Conservation (phyloP, 2,888 invertebrate genomes). For the Linyphia triangularis region DNA sequence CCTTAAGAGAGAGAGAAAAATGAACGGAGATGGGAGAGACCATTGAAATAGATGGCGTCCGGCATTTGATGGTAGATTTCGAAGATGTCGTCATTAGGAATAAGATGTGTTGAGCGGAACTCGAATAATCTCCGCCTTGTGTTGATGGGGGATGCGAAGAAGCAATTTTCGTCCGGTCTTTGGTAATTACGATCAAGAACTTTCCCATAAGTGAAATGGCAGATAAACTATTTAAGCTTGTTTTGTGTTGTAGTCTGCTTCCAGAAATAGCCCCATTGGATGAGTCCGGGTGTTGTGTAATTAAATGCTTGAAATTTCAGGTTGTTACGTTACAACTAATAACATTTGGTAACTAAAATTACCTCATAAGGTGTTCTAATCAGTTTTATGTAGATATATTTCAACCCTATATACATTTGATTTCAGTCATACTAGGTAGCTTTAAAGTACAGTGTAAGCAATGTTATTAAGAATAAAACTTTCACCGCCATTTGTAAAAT, state of each 20-base stretch:
- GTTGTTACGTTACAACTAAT: too few species aligned
- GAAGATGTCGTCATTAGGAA: slow-evolving; percentile 61
- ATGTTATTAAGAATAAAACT: too few species aligned
- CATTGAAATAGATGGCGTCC: slow-evolving; percentile 69
- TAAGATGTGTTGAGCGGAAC: slow-evolving; percentile 41
- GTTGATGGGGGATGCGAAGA: not conserved
- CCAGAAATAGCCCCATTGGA: not conserved
- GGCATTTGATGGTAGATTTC: slow-evolving; percentile 54
- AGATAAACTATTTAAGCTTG: slow-evolving; percentile 16
- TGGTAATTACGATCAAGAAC: not conserved
- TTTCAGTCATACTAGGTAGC: too few species aligned
- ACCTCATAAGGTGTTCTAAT: too few species aligned
- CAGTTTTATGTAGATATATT: too few species aligned
- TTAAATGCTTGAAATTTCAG: too few species aligned
- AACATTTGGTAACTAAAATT: too few species aligned
- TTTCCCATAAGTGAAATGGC: not conserved
- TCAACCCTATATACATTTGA: too few species aligned
- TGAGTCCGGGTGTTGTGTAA: not conserved
- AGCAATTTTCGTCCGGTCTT: slow-evolving; percentile 33
- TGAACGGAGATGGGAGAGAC: slow-evolving; percentile 50
- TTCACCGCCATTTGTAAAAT: too few species aligned
- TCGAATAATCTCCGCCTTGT: slow-evolving; percentile 43
- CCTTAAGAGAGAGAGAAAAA: slow-evolving; percentile 57
- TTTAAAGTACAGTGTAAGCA: too few species aligned
- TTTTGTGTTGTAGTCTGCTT: not conserved